These are phyloP conservation scores for Andricus grossulariae DNA, from an alignment of 1,140 invertebrate species.

Conservation along the genomic window DNA sequence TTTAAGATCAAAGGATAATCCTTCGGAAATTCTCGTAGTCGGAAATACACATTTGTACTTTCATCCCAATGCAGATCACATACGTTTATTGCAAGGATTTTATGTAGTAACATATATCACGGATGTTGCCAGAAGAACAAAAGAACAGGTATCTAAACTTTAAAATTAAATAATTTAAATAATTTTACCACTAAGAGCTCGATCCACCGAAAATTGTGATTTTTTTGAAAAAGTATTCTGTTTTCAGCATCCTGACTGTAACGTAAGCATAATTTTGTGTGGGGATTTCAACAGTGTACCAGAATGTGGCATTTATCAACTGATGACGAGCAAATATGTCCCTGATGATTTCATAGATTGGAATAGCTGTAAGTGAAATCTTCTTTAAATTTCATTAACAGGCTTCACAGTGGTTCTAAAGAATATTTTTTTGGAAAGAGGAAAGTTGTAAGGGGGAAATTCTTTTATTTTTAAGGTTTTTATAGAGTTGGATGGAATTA, in stretches of 20 bases:
- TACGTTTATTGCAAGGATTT: conserved; percentile 87
- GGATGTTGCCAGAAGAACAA: conserved; percentile 72
- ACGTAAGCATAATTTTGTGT: conserved; percentile 83
- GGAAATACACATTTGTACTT: conserved; percentile 96
- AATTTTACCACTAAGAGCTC: background rate
- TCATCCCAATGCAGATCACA: conserved; percentile 90
- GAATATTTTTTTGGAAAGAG: too few species aligned
- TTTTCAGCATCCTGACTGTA: conserved; percentile 76
- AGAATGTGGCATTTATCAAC: conserved; percentile 85
- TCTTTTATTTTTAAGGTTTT: too few species aligned
- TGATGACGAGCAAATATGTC: conserved; percentile 82
- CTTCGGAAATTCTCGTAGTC: conserved; percentile 81
- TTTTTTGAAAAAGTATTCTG: conserved; percentile 42
- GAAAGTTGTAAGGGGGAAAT: too few species aligned
- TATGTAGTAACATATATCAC: conserved; percentile 79
- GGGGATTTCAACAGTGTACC: conserved; percentile 93
- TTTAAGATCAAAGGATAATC: conserved; percentile 79
- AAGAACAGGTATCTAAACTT: conserved; percentile 70
- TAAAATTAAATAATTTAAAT: background rate
- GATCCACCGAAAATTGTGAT: background rate
- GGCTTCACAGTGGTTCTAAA: too few species aligned
- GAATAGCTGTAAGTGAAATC: conserved; percentile 82
- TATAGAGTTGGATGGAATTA: too few species aligned
- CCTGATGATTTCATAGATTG: conserved; percentile 82
- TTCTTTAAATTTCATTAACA: too few species aligned